phyloP scores from a whole-genome alignment of 2,888 invertebrate species.

The Drosophila nr. fundita region DNA sequence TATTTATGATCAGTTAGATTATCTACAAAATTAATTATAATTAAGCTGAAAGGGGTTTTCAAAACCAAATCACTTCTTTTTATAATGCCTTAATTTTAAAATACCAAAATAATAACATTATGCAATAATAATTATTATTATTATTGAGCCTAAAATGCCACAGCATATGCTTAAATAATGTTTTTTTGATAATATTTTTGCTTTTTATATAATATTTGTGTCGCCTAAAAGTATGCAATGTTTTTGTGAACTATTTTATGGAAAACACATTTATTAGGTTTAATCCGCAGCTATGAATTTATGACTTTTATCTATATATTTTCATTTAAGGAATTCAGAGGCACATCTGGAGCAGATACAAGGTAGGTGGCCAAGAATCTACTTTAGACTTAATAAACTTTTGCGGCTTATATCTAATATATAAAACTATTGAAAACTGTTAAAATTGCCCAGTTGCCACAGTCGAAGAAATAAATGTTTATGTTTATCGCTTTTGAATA shows the following conservation, averaged over 20 bases:
- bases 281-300: not conserved
- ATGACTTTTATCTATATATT: not conserved
- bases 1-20: not conserved
- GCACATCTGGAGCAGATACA: not conserved
- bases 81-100: not conserved
- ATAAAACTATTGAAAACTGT: not conserved
- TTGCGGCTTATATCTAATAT: not conserved
- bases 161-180: not conserved
- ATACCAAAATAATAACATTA: not conserved
- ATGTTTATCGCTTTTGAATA: not conserved
- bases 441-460: no score
- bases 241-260: not conserved
- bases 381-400: not conserved
- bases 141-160: slow-evolving; percentile 13
- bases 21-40: not conserved
- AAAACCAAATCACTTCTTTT: fast-evolving
- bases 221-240: slow-evolving; percentile 19
- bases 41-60: not conserved
- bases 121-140: not conserved
- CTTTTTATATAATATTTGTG: not conserved
- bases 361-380: not conserved
- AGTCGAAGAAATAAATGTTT: not conserved
- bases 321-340: not conserved
- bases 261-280: not conserved
- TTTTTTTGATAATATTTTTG: not conserved